These are phyloP conservation scores for Esox lucius DNA, from an alignment of 2,797 vertebrate species.

Conservation along the genomic window DNA sequence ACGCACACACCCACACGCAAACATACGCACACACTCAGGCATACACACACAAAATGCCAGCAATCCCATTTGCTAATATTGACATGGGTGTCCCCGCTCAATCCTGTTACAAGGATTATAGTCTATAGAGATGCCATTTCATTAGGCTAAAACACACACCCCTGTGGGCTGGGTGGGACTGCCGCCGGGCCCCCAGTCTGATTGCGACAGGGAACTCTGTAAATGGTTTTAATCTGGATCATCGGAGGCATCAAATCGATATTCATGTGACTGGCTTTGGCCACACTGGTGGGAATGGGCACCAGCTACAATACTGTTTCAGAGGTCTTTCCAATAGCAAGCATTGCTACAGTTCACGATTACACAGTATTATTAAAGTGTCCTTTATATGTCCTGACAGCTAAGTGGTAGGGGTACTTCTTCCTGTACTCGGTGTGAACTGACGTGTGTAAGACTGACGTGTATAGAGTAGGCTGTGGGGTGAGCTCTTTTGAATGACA, in stretches of 20 bases:
- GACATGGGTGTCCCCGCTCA: conserved; percentile 77
- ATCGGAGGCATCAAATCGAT: conserved; percentile 45
- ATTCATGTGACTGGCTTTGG: conserved; percentile 37
- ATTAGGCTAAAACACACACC: conserved; percentile 80
- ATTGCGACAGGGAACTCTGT: conserved; percentile 57
- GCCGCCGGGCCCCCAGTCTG: conserved; percentile 55
- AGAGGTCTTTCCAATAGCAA: not conserved
- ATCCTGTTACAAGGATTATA: conserved; percentile 83
- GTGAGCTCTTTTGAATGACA: not conserved
- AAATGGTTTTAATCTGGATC: conserved; percentile 62
- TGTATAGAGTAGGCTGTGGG: not conserved
- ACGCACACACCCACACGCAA: not conserved
- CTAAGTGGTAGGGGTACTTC: not conserved
- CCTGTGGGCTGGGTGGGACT: conserved; percentile 58
- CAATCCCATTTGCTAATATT: conserved; percentile 81
- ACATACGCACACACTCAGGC: conserved; percentile 23
- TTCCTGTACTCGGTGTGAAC: not conserved
- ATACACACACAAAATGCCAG: conserved; percentile 54
- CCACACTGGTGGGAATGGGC: conserved; percentile 29
- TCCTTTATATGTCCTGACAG: not conserved
- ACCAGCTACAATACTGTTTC: not conserved
- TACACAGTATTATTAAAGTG: not conserved
- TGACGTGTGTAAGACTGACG: too few species aligned
- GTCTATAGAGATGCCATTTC: conserved; percentile 81
- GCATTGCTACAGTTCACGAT: not conserved